These are phyloP conservation scores for Conger conger DNA, from an alignment of 2,113 vertebrate species.

Conservation along the genomic window DNA sequence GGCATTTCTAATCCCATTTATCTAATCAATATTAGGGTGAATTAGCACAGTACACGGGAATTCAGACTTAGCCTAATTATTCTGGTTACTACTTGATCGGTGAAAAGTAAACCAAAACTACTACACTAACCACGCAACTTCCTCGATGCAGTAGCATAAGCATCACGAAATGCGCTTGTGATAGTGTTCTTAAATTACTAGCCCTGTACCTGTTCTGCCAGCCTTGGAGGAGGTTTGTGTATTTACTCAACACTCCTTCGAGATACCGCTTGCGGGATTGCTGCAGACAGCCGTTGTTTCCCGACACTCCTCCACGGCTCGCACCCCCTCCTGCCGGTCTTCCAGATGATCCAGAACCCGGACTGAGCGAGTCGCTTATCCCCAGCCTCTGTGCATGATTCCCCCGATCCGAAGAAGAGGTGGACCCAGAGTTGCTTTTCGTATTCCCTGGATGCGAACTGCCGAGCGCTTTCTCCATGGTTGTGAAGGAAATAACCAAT, in stretches of 20 bases:
- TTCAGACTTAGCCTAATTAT: background rate
- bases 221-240: conserved; percentile 90
- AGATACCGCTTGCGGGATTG: conserved; percentile 61
- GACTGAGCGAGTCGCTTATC: conserved; percentile 60
- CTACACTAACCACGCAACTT: background rate
- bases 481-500: conserved; percentile 7
- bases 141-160: background rate
- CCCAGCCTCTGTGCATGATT: conserved; percentile 49
- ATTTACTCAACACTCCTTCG: conserved; percentile 86
- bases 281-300: conserved; percentile 45
- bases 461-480: conserved; percentile 39
- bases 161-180: background rate
- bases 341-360: conserved; percentile 59
- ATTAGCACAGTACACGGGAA: background rate
- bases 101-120: background rate
- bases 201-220: conserved; percentile 85
- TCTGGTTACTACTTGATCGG: background rate
- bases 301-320: conserved; percentile 40
- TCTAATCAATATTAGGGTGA: background rate
- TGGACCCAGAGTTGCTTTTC: conserved; percentile 38
- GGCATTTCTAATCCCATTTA: background rate
- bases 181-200: background rate
- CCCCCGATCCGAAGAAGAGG: conserved; percentile 52
- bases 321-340: conserved; percentile 55
- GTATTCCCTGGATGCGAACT: conserved; percentile 37